phyloP scores from a whole-genome alignment of 2,797 vertebrate genomes.

The Coracias cyanogaster region DNA sequence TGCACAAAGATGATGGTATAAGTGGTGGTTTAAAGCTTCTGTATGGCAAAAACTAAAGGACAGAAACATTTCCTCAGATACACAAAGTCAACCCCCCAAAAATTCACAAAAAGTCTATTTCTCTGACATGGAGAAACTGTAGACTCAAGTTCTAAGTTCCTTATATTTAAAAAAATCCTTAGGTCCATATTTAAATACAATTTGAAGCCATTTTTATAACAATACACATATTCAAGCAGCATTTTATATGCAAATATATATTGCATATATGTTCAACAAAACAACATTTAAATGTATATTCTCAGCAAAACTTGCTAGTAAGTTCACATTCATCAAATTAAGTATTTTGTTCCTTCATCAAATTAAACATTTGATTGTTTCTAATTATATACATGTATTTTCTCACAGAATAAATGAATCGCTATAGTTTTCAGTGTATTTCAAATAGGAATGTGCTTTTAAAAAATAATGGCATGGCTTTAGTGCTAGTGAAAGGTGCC shows the following conservation, averaged over 20 bases:
- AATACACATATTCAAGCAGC: slow-evolving; percentile 44
- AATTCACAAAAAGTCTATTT: not conserved
- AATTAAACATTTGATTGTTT: not conserved
- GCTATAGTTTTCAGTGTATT: not conserved
- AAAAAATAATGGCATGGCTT: not conserved
- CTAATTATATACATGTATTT: not conserved
- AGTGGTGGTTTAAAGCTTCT: not conserved
- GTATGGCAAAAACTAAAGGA: not conserved
- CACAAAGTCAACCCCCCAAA: not conserved
- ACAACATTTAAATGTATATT: not conserved
- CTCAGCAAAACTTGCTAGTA: not conserved
- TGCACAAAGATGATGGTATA: not conserved
- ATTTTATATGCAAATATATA: not conserved
- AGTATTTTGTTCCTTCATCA: not conserved
- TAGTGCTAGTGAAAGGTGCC: not conserved
- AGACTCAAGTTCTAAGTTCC: not conserved
- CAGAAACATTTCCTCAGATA: not conserved
- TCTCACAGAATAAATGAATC: not conserved
- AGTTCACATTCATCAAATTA: not conserved
- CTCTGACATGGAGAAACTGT: not conserved
- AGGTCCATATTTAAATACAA: not conserved
- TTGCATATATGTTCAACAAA: not conserved
- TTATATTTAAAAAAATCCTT: not conserved
- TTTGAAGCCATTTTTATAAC: slow-evolving; percentile 39
- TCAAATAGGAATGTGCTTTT: not conserved